phyloP scores from a whole-genome alignment of 2,113 vertebrate genomes.

The Panthera leo region DNA sequence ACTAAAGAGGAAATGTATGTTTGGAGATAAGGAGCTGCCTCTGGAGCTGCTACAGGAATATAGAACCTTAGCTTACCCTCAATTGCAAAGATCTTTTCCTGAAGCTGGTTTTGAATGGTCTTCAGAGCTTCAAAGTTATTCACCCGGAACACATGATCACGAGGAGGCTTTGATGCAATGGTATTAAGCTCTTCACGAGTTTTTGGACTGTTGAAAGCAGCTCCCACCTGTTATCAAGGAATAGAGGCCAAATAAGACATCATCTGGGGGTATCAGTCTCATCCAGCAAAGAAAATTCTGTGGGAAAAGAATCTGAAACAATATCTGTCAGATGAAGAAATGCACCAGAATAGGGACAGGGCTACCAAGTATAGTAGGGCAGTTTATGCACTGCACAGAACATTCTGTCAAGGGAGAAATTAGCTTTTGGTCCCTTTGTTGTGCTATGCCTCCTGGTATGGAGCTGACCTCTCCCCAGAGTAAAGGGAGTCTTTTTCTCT shows the following conservation, averaged over 20 bases:
- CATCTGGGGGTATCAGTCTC: not conserved
- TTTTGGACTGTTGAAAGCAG: fast-evolving
- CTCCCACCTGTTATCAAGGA: conserved; percentile 82
- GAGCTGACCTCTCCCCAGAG: not conserved
- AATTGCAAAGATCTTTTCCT: conserved; percentile 90
- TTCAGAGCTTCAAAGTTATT: conserved; percentile 84
- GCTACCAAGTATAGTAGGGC: not conserved
- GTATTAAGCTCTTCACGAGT: not conserved
- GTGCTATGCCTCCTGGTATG: not conserved
- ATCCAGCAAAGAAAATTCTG: not conserved
- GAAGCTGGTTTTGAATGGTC: conserved; percentile 84
- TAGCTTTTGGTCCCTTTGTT: not conserved
- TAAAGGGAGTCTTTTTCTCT: not conserved
- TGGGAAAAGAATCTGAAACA: not conserved
- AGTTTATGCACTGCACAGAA: not conserved
- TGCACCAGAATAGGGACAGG: not conserved
- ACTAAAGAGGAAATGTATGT: not conserved
- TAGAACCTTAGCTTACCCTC: conserved; percentile 84
- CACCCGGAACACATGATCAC: conserved; percentile 85
- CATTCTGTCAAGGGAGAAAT: not conserved
- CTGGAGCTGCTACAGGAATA: not conserved
- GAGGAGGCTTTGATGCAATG: conserved; percentile 84
- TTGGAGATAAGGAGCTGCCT: not conserved
- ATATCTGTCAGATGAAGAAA: not conserved
- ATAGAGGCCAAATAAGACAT: not conserved